Base-by-base conservation (phyloP, 1,140 invertebrate species). In the Drosophila kepulauana region DNA sequence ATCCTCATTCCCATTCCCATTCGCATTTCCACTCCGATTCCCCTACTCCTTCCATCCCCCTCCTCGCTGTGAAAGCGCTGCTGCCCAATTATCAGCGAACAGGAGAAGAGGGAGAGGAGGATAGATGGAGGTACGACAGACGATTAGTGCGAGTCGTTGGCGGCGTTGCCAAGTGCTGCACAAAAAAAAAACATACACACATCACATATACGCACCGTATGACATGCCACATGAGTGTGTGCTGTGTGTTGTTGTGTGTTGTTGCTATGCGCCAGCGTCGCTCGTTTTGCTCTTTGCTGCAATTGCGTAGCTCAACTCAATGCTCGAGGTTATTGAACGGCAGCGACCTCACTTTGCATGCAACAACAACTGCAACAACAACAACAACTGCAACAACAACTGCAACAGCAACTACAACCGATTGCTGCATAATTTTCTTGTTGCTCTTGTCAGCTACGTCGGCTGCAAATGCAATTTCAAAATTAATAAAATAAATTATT, bases 321-420 rank as follows among this genome's bases (percentile, higher is more conserved):
- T 74, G 79, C 87, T 91, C 78, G 88, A 91, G 88, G 88, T 91
- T 91, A 91, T 91, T 91, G 88, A 91, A 91, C 88, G 88, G 88
- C 87, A 91, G 78, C 88, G 88, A 91, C 88, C 88, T 91, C 85
- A 89, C 85, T 89, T 89, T 90, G 85, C 85, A 89, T 89, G n/a
- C 66, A 48, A 13, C 56, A 51, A 30, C 75, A 61, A 35, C 66
- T 45, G 16, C 63, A 72, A 35, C 58, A 13, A n/a, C 72, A 64
- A 49, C 56, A 51, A 16, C 70, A 71, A 33, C 58, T 13, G 20
- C 67, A 67, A 25, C 59, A 54, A 35, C 15, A 51, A 46, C 45
- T 51, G 25, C 20, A 20, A 25, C 20, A 0, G 11, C 51, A 75
- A 25, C 20, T 25, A 3, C 20, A 61, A 51, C 46, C 73, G 75